Evolutionary conservation across 2,888 invertebrate genomes (phyloP).

Genomic region (Notocelia uddmanniana): DNA sequence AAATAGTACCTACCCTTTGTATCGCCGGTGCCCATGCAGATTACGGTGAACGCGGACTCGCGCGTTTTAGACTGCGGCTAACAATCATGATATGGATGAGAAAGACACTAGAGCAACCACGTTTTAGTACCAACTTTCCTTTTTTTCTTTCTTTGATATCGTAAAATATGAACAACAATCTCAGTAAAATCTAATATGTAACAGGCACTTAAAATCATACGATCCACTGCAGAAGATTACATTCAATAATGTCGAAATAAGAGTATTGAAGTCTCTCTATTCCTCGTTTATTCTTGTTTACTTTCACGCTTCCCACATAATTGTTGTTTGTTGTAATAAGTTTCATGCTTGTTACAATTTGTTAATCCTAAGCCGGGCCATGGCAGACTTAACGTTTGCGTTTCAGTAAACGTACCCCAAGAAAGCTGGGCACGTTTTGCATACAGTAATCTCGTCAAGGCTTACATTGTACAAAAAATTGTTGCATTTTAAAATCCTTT

Average conservation of each 20-base stretch:
- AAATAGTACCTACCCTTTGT: constrained; percentile 76
- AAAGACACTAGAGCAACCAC: not conserved
- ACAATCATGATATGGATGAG: not conserved
- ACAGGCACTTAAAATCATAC: too few species aligned
- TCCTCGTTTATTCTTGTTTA: not conserved
- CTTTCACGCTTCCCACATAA: constrained; percentile 10
- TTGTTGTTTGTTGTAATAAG: constrained; percentile 16
- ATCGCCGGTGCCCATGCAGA: constrained; percentile 59
- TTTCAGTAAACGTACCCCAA: constrained; percentile 58
- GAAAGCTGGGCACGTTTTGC: constrained; percentile 69
- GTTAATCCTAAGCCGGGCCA: constrained; percentile 25
- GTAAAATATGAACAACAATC: not conserved
- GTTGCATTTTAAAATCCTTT: constrained; percentile 84
- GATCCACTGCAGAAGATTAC: not conserved
- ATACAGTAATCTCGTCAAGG: constrained; percentile 74
- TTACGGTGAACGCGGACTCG: constrained; percentile 56
- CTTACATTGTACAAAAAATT: constrained; percentile 73
- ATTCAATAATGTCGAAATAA: not conserved
- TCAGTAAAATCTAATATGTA: not conserved
- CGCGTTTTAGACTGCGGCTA: constrained; percentile 48
- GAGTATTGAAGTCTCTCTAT: not conserved
- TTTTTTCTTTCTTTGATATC: not conserved
- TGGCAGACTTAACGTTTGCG: constrained; percentile 55
- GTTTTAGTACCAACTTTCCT: not conserved
- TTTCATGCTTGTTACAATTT: constrained; percentile 23